These are phyloP conservation scores for Heterochromis multidens DNA, from an alignment of 2,113 vertebrate species.

Conservation along the genomic window DNA sequence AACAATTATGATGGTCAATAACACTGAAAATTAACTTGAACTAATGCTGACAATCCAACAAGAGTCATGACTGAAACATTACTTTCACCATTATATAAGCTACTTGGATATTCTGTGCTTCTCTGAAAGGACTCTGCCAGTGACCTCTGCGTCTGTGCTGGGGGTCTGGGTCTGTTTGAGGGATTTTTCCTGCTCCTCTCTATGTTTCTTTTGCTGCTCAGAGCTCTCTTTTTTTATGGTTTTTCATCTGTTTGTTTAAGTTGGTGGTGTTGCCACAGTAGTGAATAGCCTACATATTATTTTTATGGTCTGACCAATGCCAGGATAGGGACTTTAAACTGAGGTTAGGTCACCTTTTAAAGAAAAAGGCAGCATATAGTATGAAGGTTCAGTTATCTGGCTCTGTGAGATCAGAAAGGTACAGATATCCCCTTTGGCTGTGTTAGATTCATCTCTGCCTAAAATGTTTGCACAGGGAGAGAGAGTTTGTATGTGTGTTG, in stretches of 20 bases:
- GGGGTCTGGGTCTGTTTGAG: background rate
- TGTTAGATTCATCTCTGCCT: background rate
- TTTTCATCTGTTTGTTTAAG: background rate
- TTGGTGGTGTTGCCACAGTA: background rate
- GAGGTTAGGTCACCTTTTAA: background rate
- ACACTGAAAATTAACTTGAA: background rate
- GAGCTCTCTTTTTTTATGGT: background rate
- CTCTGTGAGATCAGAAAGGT: background rate
- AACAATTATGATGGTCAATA: background rate
- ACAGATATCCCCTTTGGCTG: background rate
- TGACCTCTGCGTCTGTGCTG: background rate
- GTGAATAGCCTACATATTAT: background rate
- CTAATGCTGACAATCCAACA: background rate
- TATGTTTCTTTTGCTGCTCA: background rate
- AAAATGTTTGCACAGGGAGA: background rate
- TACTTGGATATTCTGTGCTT: background rate
- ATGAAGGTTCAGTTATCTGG: background rate
- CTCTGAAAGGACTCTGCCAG: background rate
- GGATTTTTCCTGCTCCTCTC: background rate
- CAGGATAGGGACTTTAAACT: background rate
- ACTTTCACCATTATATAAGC: background rate
- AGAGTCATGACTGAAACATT: background rate
- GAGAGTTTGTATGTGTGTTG: background rate
- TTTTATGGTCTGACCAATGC: background rate
- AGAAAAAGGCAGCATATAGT: background rate